These are phyloP conservation scores for Microtus ochrogaster DNA, from an alignment of 2,113 vertebrate genomes.

Conservation along the genomic window DNA sequence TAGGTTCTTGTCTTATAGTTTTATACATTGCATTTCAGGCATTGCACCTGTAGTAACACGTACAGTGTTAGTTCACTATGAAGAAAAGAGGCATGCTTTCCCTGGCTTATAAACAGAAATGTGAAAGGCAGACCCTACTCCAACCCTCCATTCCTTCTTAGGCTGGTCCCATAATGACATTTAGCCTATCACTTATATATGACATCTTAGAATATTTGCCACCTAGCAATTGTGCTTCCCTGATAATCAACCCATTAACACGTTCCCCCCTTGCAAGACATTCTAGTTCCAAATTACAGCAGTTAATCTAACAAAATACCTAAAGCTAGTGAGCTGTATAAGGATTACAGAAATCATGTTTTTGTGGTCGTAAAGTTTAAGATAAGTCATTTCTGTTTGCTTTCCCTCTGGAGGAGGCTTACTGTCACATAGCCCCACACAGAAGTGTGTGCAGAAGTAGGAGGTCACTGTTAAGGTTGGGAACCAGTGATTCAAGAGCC, in stretches of 20 bases:
- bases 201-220: neutral
- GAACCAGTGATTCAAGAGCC: neutral
- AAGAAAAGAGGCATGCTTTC: neutral
- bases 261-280: too few relatives aligned
- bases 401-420: neutral
- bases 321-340: neutral
- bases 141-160: too few relatives aligned
- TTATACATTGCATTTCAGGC: neutral
- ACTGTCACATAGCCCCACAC: rapidly evolving
- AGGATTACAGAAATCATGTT: neutral
- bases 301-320: neutral
- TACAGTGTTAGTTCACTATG: neutral
- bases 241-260: neutral
- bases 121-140: neutral
- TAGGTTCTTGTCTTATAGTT: neutral
- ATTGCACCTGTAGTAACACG: neutral
- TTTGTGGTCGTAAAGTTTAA: neutral
- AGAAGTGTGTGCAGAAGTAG: neutral
- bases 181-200: rapidly evolving
- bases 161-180: neutral
- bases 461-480: neutral
- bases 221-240: neutral
- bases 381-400: neutral
- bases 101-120: neutral
- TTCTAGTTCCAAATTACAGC: neutral